Evolutionary conservation across 1,140 invertebrate genomes (phyloP).

Genomic region (Drosophila lowei): DNA sequence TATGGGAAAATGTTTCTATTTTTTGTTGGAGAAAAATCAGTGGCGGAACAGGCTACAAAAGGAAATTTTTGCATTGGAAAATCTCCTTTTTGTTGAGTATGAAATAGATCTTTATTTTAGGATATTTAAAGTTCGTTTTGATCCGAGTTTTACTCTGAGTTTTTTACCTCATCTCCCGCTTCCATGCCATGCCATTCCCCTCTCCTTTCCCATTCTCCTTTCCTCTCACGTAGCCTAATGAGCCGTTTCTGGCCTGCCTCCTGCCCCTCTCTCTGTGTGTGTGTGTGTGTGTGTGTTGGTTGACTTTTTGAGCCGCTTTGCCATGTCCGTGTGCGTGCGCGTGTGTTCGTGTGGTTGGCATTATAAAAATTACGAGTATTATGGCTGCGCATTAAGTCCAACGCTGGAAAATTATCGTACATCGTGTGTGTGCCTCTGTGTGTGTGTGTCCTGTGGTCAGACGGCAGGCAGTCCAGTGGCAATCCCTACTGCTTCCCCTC

Average conservation of each 20-base stretch:
- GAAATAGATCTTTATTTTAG: too few relatives aligned
- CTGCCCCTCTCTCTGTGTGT: slow-evolving; percentile 12
- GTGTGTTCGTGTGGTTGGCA: slow-evolving; percentile 38
- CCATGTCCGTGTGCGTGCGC: neutral
- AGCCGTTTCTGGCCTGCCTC: slow-evolving; percentile 1
- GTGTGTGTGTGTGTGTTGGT: slow-evolving; percentile 20
- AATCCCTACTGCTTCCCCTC: neutral
- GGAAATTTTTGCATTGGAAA: too few relatives aligned
- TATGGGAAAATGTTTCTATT: too few relatives aligned
- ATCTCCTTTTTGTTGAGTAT: too few relatives aligned
- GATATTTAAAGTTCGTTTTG: too few relatives aligned
- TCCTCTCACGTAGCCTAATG: slow-evolving; percentile 14
- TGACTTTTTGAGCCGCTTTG: slow-evolving; percentile 64
- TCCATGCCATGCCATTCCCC: too few relatives aligned
- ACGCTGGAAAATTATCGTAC: slow-evolving; percentile 48
- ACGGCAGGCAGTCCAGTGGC: slow-evolving; percentile 16
- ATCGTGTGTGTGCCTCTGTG: slow-evolving; percentile 11
- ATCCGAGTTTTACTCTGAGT: too few relatives aligned
- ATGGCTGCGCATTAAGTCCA: slow-evolving; percentile 53
- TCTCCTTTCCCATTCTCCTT: neutral
- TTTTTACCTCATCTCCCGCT: too few relatives aligned
- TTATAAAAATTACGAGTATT: slow-evolving; percentile 67
- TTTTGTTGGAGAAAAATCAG: too few relatives aligned
- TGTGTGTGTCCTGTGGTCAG: slow-evolving; percentile 37
- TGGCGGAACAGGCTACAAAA: too few relatives aligned